Percentiles rank a stretch among this genome's conserved stretches.
phyloP scores from a whole-genome alignment of 1,140 invertebrate genomes.

The Zophobas atratus region DNA sequence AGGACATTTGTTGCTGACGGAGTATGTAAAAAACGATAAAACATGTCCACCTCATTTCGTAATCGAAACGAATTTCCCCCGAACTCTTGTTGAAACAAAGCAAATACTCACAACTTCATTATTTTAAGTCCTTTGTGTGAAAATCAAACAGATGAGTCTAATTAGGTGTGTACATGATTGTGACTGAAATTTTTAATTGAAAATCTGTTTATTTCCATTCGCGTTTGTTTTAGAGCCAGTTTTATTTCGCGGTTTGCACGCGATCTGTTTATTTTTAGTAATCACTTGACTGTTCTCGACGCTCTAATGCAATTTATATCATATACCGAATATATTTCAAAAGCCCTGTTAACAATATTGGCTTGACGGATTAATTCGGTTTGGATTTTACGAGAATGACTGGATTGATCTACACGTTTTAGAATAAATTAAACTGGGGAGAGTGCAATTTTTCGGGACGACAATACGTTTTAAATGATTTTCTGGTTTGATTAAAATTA shows the following conservation, averaged over 20 bases:
- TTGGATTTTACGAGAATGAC: constrained; percentile 21
- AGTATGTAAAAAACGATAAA: too few species aligned
- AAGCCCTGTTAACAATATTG: constrained; percentile 41
- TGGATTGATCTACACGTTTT: constrained; percentile 19
- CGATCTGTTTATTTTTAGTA: constrained; percentile 40
- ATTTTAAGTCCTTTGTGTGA: constrained; percentile 15
- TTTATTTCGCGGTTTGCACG: constrained; percentile 37
- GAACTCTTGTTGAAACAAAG: constrained; percentile 2
- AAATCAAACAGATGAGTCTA: constrained; percentile 40
- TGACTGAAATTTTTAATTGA: constrained; percentile 39
- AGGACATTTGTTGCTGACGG: too few species aligned
- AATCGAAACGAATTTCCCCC: too few species aligned
- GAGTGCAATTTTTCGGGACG: too few species aligned
- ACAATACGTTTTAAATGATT: too few species aligned
- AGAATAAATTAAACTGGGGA: constrained; percentile 3
- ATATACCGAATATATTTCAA: constrained; percentile 22
- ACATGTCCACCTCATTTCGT: too few species aligned
- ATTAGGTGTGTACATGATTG: constrained; percentile 35
- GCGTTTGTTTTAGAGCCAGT: constrained; percentile 24
- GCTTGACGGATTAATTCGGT: constrained; percentile 30
- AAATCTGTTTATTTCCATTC: constrained; percentile 39
- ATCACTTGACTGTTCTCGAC: constrained; percentile 39
- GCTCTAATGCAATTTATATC: constrained; percentile 36
- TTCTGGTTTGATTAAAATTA: too few species aligned
- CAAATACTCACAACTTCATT: constrained; percentile 16